A percentile compares a stretch with the other conserved stretches of the same genome.
These are phyloP conservation scores for Drosophila setifemur DNA, from an alignment of 1,140 invertebrate genomes.

Conservation along the genomic window DNA sequence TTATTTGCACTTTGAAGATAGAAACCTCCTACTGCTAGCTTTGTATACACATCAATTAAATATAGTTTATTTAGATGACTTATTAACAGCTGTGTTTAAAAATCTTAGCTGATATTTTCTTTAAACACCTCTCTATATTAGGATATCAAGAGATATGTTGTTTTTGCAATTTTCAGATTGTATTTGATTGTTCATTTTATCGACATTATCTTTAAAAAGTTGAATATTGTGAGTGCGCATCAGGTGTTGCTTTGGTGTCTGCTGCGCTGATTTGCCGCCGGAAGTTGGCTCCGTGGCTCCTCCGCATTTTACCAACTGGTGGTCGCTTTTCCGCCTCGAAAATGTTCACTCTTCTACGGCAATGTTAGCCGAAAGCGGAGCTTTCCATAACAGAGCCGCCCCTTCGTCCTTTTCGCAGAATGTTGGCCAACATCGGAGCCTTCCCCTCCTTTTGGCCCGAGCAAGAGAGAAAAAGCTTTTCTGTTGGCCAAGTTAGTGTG, in stretches of 20 bases:
- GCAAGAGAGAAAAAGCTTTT: constrained; percentile 41
- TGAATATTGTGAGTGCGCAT: no score
- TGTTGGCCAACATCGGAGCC: constrained; percentile 35
- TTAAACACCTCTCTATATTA: no score
- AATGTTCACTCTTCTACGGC: constrained; percentile 32
- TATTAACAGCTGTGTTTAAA: no score
- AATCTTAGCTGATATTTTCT: no score
- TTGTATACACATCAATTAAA: no score
- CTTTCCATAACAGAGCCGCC: neutral
- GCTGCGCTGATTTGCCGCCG: constrained; percentile 79
- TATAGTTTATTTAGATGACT: no score
- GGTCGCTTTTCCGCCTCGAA: neutral
- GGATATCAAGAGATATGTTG: no score
- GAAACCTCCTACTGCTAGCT: no score
- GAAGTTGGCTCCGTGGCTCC: constrained; percentile 45
- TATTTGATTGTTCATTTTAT: no score
- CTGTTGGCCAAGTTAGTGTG: constrained; percentile 33
- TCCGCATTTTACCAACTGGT: constrained; percentile 21
- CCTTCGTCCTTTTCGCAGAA: constrained; percentile 39
- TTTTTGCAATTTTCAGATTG: no score
- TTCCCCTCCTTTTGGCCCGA: neutral
- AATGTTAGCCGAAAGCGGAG: constrained; percentile 35
- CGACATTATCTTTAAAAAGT: no score
- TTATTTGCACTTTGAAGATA: no score
- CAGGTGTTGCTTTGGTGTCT: constrained; percentile 51